A percentile compares a stretch with the other conserved stretches of the same genome.
Evolutionary conservation across 2,797 vertebrate genomes (phyloP).

Genomic region (Pseudochirops cupreus): DNA sequence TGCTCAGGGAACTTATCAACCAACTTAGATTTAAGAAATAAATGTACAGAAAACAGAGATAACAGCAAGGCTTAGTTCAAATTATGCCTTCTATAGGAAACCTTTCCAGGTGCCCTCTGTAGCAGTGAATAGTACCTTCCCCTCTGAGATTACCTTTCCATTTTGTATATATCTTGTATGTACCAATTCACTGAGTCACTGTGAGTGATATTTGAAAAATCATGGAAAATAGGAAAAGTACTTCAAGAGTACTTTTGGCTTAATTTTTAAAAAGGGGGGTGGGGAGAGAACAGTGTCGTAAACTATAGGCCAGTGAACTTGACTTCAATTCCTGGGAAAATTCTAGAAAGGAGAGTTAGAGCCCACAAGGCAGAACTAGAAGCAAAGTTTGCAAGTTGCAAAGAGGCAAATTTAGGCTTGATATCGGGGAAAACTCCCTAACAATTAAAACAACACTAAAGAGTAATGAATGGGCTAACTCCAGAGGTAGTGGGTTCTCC

Average conservation of each 20-base stretch:
- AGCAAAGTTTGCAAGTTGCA: not conserved
- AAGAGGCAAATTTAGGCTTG: not conserved
- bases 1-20: not conserved
- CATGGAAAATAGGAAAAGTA: not conserved
- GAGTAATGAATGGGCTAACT: not conserved
- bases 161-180: not conserved
- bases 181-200: not conserved
- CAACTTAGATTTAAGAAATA: not conserved
- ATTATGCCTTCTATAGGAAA: not conserved
- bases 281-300: not conserved
- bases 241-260: not conserved
- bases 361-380: not conserved
- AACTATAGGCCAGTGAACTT: not conserved
- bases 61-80: not conserved
- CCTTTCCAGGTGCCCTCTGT: not conserved
- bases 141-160: not conserved
- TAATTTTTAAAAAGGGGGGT: not conserved
- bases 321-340: not conserved
- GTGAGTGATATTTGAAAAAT: not conserved
- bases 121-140: not conserved
- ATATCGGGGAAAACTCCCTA: not conserved
- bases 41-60: not conserved
- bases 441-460: not conserved
- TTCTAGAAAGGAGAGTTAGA: not conserved
- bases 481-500: not conserved